Base-by-base conservation (phyloP, 2,113 vertebrate genomes). In the Hiodon alosoides region DNA sequence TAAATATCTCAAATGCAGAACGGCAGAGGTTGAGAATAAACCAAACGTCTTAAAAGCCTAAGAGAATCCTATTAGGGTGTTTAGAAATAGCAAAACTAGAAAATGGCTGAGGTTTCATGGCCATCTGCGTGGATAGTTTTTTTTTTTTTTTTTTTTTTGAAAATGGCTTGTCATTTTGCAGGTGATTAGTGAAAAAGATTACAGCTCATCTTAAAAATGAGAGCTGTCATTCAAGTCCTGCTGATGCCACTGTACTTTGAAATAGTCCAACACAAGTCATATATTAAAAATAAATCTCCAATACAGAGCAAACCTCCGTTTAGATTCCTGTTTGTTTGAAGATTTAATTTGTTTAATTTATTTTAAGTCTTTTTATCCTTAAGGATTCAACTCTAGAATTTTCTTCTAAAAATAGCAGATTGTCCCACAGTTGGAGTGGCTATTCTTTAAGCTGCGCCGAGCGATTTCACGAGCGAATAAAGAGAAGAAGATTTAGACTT, bases 401-500 rank as follows among this genome's bases (percentile, higher is more conserved):
- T 16, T 50, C 31, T 73, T 75, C 70, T 79, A 72, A 72, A 74
- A 76, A 77, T 73, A 81, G 69, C 14, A 5, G 11, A 61, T 74
- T 74, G 62, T 68, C 65, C 48, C 2, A 50, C 58, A 50, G 53
- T 61, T 57, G 57, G 58, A 76, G 54, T 74, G 75, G 73, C 76
- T 51, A 51, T 79, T 83, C 75, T 79, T 62, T 67, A 57, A 53
- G 75, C 68, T 80, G 76, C 48, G 78, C 82, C 79, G 73, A 79
- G 67, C 60, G 61, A 72, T 81, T 78, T 78, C 81, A 75, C 77
- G 72, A 72, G 74, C 64, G 69, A 83, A 48, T 69, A 76, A 3
- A 66, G 13, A 54, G 13, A 54, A 72, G 78, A 79, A 84, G 81
- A 80, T 81, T 83, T 81, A 69, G 59, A 71, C n/a, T 48, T 13